Base-by-base conservation (phyloP, 2,113 vertebrate species). In the Pluvialis apricaria region DNA sequence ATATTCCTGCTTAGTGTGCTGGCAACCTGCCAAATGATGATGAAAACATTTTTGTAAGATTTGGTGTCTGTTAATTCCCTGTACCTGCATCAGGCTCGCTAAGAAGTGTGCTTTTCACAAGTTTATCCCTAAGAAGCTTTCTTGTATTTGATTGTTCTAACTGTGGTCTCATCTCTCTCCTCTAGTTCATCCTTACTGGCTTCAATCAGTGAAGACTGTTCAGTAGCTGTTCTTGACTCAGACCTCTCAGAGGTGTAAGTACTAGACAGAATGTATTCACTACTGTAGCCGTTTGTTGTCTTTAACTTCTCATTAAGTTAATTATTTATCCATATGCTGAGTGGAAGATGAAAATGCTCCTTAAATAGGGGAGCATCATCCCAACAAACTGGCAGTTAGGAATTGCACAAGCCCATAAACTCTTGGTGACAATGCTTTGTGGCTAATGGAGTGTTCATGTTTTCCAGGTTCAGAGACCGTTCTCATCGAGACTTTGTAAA, bases 181-280 rank as follows among this genome's bases (percentile, higher is more conserved):
- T 58, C 8, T 82, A 99, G 99, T 79, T 92, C 97, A 55, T 97
- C 99, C 44, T 96, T 99, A 44, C 97, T 99, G 88, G 99, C 99
- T 72, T 99, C 99, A 10, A 94, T 99, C 87, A 99, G 99, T 93
- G 99, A 99, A 91, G 99, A 99, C 96, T 99, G 99, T 88, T 99
- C 99, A 4, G 96, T 99, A 19, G 98, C 98, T 36, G 99, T 99
- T 86, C 92, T 99, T 90, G 98, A 99, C 86, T 96, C 98, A 5
- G 97, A 98, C 36, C 97, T 99, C 69, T 97, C 96, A 12, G 99
- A 99, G 98, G 97, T 99, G 99, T 99, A 97, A 99, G 99, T 98
- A 92, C 68, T 22, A 73, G 57, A 11, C 32, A 40, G 28, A 80
- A 28, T 8, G n/a, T 22, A 2, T 21, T 78, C 45, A 15, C 17